Evolutionary conservation across 2,888 invertebrate species (phyloP).

Genomic region (Hemistola chrysoprasaria): DNA sequence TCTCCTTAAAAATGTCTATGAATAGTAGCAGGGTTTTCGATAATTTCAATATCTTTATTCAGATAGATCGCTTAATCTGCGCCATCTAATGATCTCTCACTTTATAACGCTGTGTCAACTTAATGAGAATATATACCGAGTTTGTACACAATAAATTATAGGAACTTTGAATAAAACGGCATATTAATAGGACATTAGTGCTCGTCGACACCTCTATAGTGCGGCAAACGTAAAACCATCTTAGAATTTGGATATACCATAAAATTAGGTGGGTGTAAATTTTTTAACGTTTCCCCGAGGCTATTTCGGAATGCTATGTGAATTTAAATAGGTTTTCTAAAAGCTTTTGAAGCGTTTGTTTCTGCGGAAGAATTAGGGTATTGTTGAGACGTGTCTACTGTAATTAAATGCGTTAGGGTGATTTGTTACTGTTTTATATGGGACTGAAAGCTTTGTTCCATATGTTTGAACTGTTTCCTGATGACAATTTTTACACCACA

Average conservation of each 20-base stretch:
- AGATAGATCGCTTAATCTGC: conserved; percentile 60
- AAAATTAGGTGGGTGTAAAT: conserved; percentile 61
- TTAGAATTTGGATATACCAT: conserved; percentile 37
- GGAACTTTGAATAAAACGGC: conserved; percentile 67
- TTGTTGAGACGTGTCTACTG: conserved; percentile 16
- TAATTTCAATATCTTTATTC: conserved; percentile 40
- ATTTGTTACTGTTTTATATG: conserved; percentile 20
- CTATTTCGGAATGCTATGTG: conserved; percentile 46
- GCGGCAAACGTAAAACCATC: conserved; percentile 47
- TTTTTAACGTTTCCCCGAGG: conserved; percentile 46
- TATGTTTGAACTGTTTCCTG: too few species aligned
- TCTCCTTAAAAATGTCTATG: too few species aligned
- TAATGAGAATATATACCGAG: conserved; percentile 76
- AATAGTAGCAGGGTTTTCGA: conserved; percentile 48
- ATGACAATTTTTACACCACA: too few species aligned
- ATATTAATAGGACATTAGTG: conserved; percentile 79
- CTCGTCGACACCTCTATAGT: conserved; percentile 59
- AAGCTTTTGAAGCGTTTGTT: conserved; percentile 39
- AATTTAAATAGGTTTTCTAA: conserved; percentile 50
- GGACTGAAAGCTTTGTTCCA: not conserved
- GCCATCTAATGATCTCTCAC: conserved; percentile 69
- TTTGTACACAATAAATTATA: conserved; percentile 71
- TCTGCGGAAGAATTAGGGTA: conserved; percentile 30
- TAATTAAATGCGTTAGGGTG: conserved; percentile 23
- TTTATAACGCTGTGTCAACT: conserved; percentile 73